Percentiles rank a stretch among this genome's conserved stretches.
Conservation (phyloP, 2,113 vertebrate species). For the Apaloderma vittatum region DNA sequence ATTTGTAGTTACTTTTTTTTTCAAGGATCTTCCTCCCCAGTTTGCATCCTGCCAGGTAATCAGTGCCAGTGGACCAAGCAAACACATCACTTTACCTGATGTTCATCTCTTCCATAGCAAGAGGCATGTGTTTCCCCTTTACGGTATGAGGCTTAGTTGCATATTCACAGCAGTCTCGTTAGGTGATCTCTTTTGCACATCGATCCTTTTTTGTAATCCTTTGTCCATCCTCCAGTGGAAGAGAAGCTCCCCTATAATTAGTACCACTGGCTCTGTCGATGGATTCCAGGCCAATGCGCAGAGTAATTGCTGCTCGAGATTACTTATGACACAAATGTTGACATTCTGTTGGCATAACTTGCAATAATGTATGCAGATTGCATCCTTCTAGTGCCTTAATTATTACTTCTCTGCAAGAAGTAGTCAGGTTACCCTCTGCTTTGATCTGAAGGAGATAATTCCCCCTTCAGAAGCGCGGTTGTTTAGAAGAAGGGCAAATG, state of each 20-base stretch:
- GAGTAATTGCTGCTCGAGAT: constrained; percentile 80
- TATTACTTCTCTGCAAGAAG: constrained; percentile 81
- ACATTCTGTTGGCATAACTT: constrained; percentile 87
- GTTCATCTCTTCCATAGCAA: background rate
- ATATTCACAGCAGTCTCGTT: background rate
- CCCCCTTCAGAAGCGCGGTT: background rate
- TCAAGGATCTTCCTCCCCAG: background rate
- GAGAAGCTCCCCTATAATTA: constrained; percentile 54
- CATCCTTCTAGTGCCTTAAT: constrained; percentile 82
- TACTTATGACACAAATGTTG: constrained; percentile 84
- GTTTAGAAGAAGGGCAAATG: constrained; percentile 32
- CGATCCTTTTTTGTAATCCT: background rate
- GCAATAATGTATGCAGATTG: constrained; percentile 86
- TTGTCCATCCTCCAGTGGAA: background rate
- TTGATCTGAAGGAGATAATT: constrained; percentile 78
- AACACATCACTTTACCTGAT: accelerated
- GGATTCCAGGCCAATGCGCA: constrained; percentile 68
- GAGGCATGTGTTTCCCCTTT: background rate
- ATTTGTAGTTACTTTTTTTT: background rate
- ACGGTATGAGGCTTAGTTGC: background rate
- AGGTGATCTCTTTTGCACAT: background rate
- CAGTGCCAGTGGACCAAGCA: background rate
- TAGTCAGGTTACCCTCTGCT: constrained; percentile 80
- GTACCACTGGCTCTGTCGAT: background rate
- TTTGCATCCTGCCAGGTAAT: background rate